phyloP scores from a whole-genome alignment of 2,888 invertebrate genomes.

The Apamea anceps region DNA sequence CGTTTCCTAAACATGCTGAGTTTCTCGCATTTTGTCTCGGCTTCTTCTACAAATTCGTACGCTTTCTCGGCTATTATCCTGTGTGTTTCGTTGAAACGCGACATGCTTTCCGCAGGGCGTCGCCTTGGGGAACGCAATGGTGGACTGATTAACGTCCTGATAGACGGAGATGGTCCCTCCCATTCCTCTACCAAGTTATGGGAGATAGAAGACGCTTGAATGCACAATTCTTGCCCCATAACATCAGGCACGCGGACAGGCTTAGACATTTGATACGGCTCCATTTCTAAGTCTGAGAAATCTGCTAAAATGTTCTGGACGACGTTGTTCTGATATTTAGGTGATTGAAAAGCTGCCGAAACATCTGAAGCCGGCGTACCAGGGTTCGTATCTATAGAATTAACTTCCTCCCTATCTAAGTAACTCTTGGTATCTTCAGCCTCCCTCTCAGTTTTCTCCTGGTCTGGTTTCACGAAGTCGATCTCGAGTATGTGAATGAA shows the following conservation, averaged over 20 bases:
- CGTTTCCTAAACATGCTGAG: conserved; percentile 96
- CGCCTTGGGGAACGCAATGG: conserved; percentile 86
- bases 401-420: conserved; percentile 82
- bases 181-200: conserved; percentile 88
- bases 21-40: conserved; percentile 95
- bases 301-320: conserved; percentile 91
- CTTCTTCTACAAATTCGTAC: conserved; percentile 96
- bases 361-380: conserved; percentile 83
- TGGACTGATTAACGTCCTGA: conserved; percentile 87
- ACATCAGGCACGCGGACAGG: conserved; percentile 86
- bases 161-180: conserved; percentile 88
- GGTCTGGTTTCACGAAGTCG: conserved; percentile 87
- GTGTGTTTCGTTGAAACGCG: conserved; percentile 88
- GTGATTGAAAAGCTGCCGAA: conserved; percentile 87
- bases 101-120: conserved; percentile 88
- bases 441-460: conserved; percentile 75
- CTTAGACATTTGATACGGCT: conserved; percentile 84
- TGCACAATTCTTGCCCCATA: conserved; percentile 87
- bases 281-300: conserved; percentile 91
- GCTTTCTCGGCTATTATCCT: conserved; percentile 92
- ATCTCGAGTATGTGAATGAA: conserved; percentile 95
- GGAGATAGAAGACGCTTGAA: conserved; percentile 86
- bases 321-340: conserved; percentile 89
- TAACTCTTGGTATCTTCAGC: conserved; percentile 80
- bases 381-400: conserved; percentile 81